Evolutionary conservation across 2,113 vertebrate species (phyloP), one percentile per base, ranked within the genome.

Genomic region (Numida meleagris): DNA sequence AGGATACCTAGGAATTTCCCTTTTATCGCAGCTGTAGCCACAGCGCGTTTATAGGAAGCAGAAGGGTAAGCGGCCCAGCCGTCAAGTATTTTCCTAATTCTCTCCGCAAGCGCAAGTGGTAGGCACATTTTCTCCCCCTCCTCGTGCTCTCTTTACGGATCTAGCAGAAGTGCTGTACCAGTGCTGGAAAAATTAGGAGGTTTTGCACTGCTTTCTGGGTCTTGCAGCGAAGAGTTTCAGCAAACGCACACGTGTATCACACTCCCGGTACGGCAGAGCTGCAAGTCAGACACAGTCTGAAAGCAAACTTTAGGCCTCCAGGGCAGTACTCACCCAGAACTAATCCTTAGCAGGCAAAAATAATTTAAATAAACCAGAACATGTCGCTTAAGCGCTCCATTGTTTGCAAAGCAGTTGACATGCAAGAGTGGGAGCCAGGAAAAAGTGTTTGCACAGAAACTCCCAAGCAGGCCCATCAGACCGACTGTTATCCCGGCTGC

Each of bases 1-100:
- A 92, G 86, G 90, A 92, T 90, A 93, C 45, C 55, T 25, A 9
- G 61, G 81, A 90, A 94, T 89, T 91, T 92, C 84, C 72, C 67
- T 92, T 95, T 89, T 87, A 87, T 91, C 17, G 0, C 75, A 82
- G 89, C 78, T 87, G 36, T 58, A 93, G 82, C 91, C 93, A 50
- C 81, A 59, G 87, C 51, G 10, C 10, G 0, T 83, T 96, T 93
- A 94, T 67, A 67, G 0, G 6, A 89, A 95, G 78, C 84, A 95
- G 84, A 94, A 95, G 55, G 82, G 50, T 71, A 58, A 92, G 50
- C 46, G 40, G 89, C 82, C 63, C 55, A 85, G 62, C 15, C 4
- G 1, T 74, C 84, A 89, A 91, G 62, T 38, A 88, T 95, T 95
- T 92, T 92, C 50, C 68, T 66, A 68, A 89, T 94, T 91, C 84